Conservation (phyloP, 1,140 invertebrate genomes). For the Arion vulgaris region DNA sequence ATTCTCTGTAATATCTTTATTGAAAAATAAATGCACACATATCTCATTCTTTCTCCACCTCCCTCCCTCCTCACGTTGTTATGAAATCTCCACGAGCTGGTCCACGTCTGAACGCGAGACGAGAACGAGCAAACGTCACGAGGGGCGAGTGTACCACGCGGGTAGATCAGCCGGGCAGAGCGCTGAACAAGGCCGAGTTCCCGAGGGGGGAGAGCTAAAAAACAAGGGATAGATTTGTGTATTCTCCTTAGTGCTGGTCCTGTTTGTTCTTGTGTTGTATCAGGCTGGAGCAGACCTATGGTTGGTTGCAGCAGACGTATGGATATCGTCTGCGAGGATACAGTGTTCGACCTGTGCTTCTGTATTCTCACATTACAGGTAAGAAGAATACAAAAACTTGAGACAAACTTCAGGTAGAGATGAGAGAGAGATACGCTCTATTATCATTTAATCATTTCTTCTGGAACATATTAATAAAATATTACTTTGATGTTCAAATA, state of each 20-base stretch:
- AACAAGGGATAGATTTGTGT: not conserved
- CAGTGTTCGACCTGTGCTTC: not conserved
- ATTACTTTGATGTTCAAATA: too few relatives aligned
- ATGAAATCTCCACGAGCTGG: not conserved
- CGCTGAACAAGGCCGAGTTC: not conserved
- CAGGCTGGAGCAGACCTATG: not conserved
- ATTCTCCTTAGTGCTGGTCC: not conserved
- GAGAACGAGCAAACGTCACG: not conserved
- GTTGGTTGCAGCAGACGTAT: not conserved
- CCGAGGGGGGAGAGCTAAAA: constrained; percentile 3
- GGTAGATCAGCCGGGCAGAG: not conserved
- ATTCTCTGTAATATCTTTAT: too few relatives aligned
- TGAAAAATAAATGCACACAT: too few relatives aligned
- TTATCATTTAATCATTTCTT: too few relatives aligned
- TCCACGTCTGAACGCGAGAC: not conserved
- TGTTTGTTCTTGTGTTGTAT: not conserved
- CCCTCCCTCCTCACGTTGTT: not conserved
- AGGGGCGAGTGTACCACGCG: not conserved
- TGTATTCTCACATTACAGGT: not conserved
- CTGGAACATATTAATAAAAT: too few relatives aligned
- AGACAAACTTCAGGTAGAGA: too few relatives aligned
- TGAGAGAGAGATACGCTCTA: too few relatives aligned
- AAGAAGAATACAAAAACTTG: not conserved
- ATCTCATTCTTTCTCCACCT: not conserved
- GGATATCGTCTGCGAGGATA: not conserved